Evolutionary conservation across 2,797 vertebrate species (phyloP).

Genomic region (Limnodromus scolopaceus): DNA sequence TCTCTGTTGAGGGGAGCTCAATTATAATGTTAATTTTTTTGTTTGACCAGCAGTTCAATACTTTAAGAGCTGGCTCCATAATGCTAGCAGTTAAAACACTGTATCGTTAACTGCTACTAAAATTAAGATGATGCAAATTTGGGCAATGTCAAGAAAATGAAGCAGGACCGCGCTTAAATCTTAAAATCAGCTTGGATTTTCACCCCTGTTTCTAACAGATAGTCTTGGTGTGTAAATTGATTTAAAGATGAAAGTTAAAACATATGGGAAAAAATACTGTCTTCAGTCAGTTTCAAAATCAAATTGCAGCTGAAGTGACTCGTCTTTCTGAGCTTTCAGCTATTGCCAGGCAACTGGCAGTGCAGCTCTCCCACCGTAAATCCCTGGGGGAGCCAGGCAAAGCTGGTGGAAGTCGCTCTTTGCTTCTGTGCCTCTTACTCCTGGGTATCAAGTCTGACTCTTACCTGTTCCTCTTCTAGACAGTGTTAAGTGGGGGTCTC

Average conservation of each 20-base stretch:
- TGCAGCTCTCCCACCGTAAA: not conserved
- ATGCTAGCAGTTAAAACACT: not conserved
- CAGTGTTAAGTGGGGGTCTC: rapidly evolving
- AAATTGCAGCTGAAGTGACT: not conserved
- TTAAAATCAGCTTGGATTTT: not conserved
- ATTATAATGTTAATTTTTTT: not conserved
- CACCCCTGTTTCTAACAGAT: not conserved
- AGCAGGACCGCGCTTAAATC: not conserved
- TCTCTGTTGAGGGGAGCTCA: not conserved
- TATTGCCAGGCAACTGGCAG: not conserved
- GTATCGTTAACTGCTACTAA: rapidly evolving
- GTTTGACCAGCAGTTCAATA: not conserved
- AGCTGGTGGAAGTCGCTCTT: not conserved
- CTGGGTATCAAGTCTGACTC: not conserved
- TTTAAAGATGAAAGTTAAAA: not conserved
- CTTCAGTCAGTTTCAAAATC: not conserved
- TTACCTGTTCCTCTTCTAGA: not conserved
- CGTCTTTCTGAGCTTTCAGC: not conserved
- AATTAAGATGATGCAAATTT: not conserved
- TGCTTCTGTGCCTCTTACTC: not conserved
- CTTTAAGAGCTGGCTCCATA: not conserved
- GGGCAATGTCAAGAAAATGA: not conserved
- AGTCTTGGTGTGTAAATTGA: not conserved
- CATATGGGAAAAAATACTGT: not conserved
- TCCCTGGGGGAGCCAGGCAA: not conserved